phyloP scores from a whole-genome alignment of 2,797 vertebrate species.

The Pterois miles region DNA sequence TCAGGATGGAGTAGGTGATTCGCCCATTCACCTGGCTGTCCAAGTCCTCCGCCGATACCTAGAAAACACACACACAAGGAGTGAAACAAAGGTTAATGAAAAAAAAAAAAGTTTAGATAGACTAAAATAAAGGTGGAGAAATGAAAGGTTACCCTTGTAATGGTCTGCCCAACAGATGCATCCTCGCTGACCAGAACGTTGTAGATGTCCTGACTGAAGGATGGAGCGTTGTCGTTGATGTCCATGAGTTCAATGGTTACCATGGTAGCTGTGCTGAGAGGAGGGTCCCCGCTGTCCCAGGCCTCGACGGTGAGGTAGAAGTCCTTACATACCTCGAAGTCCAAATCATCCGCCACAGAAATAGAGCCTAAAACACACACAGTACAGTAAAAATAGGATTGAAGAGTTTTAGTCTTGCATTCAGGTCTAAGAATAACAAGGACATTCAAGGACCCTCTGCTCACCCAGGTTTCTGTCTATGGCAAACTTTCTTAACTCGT shows the following conservation, averaged over 20 bases:
- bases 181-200: conserved; percentile 93
- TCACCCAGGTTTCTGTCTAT: conserved; percentile 90
- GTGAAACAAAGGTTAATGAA: background rate
- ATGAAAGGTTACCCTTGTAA: conserved; percentile 84
- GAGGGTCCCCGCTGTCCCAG: conserved; percentile 91
- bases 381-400: background rate
- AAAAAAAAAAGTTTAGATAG: background rate
- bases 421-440: background rate
- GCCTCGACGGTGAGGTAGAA: conserved; percentile 95
- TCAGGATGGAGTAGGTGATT: conserved; percentile 92
- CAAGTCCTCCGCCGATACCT: conserved; percentile 94
- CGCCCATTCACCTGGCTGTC: conserved; percentile 93
- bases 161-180: conserved; percentile 87
- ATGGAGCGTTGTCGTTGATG: conserved; percentile 93
- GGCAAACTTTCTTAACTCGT: conserved; percentile 92
- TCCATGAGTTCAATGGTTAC: conserved; percentile 94
- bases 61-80: background rate
- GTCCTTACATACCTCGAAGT: conserved; percentile 93
- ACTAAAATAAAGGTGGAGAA: background rate
- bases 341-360: conserved; percentile 90
- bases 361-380: conserved; percentile 85
- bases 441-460: background rate
- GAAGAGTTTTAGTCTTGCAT: background rate
- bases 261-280: conserved; percentile 91
- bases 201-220: conserved; percentile 92